Percentiles rank a stretch among this genome's conserved stretches.
phyloP scores from a whole-genome alignment of 2,113 vertebrate species.

The Eidolon helvum region DNA sequence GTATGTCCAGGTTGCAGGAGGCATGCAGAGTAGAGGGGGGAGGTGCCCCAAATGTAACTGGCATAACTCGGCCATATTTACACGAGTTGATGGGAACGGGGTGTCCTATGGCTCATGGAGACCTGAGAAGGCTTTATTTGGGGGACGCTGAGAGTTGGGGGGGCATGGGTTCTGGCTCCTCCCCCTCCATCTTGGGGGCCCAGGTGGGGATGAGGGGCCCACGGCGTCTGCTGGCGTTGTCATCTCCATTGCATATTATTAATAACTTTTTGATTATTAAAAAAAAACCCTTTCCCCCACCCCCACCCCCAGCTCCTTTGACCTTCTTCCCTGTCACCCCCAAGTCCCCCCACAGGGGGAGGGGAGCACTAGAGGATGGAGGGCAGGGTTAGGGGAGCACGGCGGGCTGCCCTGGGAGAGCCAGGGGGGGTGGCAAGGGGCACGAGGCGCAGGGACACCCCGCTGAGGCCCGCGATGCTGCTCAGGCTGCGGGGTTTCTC shows the following conservation, averaged over 20 bases:
- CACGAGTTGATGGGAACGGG: constrained; percentile 54
- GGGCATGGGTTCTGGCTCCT: constrained; percentile 44
- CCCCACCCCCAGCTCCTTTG: constrained; percentile 54
- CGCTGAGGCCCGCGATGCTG: constrained; percentile 93
- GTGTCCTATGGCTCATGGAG: constrained; percentile 78
- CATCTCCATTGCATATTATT: constrained; percentile 76
- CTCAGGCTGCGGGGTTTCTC: constrained; percentile 95
- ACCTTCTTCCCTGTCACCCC: constrained; percentile 73
- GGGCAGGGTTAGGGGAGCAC: constrained; percentile 91
- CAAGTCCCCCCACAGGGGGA: constrained; percentile 68
- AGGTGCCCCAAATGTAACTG: constrained; percentile 42
- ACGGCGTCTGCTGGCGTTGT: constrained; percentile 71
- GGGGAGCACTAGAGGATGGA: constrained; percentile 90
- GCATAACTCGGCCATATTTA: constrained; percentile 62
- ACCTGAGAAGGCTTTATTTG: constrained; percentile 79
- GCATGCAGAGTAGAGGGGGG: constrained; percentile 50
- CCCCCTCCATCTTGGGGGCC: constrained; percentile 62
- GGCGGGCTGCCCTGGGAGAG: constrained; percentile 88
- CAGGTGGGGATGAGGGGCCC: constrained; percentile 29
- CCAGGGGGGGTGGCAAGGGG: constrained; percentile 90
- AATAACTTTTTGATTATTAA: constrained; percentile 68
- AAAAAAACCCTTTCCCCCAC: constrained; percentile 55
- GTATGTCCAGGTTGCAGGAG: not conserved
- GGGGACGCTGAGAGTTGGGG: not conserved
- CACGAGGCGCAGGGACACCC: constrained; percentile 89